Conservation (phyloP, 2,797 vertebrate genomes). For the Apogon talboti region DNA sequence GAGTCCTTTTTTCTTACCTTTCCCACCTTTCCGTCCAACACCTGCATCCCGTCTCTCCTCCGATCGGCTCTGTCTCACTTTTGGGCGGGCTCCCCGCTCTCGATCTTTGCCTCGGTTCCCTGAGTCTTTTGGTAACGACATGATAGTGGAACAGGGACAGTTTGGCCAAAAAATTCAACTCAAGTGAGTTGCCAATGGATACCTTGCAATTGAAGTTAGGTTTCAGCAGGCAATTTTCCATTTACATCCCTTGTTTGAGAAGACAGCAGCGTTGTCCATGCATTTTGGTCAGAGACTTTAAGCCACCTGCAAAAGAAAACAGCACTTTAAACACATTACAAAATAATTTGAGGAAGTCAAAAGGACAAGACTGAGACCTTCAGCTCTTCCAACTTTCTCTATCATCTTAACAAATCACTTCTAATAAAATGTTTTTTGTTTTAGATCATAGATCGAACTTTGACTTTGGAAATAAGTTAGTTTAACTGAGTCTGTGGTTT, state of each 20-base stretch:
- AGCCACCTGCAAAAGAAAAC: constrained; percentile 64
- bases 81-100: constrained; percentile 86
- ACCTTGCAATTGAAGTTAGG: constrained; percentile 34
- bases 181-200: constrained; percentile 19
- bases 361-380: too few relatives aligned
- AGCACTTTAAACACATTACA: constrained; percentile 11
- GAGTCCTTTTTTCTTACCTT: constrained; percentile 82
- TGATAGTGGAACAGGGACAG: constrained; percentile 41
- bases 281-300: constrained; percentile 8
- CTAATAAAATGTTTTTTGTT: too few relatives aligned
- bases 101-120: constrained; percentile 83
- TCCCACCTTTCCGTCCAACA: constrained; percentile 71
- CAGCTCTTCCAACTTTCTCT: too few relatives aligned
- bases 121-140: constrained; percentile 81
- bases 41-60: constrained; percentile 83
- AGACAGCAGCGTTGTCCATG: constrained; percentile 14
- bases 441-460: too few relatives aligned
- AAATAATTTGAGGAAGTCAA: too few relatives aligned
- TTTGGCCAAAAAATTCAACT: constrained; percentile 12
- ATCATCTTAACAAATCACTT: too few relatives aligned
- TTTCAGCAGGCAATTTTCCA: constrained; percentile 32
- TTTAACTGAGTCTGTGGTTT: too few relatives aligned
- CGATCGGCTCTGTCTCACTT: constrained; percentile 85
- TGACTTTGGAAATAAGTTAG: too few relatives aligned
- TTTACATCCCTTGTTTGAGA: constrained; percentile 37